Percentiles rank a stretch among this genome's conserved stretches.
Conservation (phyloP, 1,140 invertebrate species). For the Harpegnathos saltator region DNA sequence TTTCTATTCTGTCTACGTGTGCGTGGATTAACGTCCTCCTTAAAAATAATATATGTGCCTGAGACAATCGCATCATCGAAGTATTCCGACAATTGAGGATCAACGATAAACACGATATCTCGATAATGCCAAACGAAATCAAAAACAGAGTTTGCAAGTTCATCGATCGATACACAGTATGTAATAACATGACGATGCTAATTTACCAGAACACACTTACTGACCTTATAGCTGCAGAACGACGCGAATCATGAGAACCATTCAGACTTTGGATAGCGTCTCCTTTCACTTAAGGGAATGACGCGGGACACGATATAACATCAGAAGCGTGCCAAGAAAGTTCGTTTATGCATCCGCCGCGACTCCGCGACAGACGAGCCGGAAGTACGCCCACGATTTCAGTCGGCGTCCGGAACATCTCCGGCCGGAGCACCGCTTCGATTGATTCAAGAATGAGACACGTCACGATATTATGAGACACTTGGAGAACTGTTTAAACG, state of each 20-base stretch:
- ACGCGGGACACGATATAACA: not conserved
- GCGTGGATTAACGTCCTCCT: not conserved
- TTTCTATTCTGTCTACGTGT: not conserved
- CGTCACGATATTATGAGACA: slow-evolving; percentile 54
- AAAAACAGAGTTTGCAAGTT: not conserved
- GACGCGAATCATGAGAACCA: not conserved
- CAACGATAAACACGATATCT: not conserved
- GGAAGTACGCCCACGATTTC: too few species aligned
- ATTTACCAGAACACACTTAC: not conserved
- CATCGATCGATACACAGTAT: not conserved
- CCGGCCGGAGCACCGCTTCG: not conserved
- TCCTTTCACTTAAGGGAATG: not conserved
- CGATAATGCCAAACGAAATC: slow-evolving; percentile 18
- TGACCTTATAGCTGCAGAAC: not conserved
- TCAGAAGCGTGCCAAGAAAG: not conserved
- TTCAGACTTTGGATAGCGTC: not conserved
- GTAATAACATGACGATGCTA: slow-evolving; percentile 12
- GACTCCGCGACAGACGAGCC: not conserved
- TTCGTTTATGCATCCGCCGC: not conserved
- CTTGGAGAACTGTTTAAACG: slow-evolving; percentile 48
- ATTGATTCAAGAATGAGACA: slow-evolving; percentile 47
- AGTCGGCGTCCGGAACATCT: slow-evolving; percentile 3
- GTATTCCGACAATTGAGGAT: not conserved
- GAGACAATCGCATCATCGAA: not conserved
- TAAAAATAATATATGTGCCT: not conserved